These are phyloP conservation scores for Thymelicus acteon DNA, from an alignment of 2,888 invertebrate genomes.

Conservation along the genomic window DNA sequence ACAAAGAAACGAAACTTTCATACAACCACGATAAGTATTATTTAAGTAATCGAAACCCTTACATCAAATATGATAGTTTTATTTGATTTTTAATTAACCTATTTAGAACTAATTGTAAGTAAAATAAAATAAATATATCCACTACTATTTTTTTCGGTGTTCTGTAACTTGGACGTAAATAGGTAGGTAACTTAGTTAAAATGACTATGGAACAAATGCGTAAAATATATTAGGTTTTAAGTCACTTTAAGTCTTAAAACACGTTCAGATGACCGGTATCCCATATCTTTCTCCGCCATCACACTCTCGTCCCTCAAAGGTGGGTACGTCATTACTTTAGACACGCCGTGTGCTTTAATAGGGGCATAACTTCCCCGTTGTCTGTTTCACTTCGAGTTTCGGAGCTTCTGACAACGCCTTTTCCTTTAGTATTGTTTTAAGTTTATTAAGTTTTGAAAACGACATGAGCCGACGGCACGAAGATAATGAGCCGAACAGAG, in stretches of 20 bases:
- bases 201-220: too few species aligned
- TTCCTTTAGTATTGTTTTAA: slow-evolving; percentile 77
- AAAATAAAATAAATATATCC: too few species aligned
- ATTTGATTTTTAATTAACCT: too few species aligned
- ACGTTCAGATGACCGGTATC: neutral
- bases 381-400: slow-evolving; percentile 70
- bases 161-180: too few species aligned
- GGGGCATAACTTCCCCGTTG: slow-evolving; percentile 66
- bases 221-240: too few species aligned
- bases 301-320: slow-evolving; percentile 31
- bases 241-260: neutral
- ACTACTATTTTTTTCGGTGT: too few species aligned
- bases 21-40: neutral
- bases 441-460: slow-evolving; percentile 79
- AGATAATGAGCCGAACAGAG: slow-evolving; percentile 52
- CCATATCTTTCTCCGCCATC: slow-evolving; percentile 15
- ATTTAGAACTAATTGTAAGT: too few species aligned
- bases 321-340: slow-evolving; percentile 64
- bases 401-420: slow-evolving; percentile 80
- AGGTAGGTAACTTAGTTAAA: too few species aligned
- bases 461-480: slow-evolving; percentile 72
- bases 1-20: neutral
- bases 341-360: slow-evolving; percentile 74
- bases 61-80: too few species aligned
- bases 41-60: too few species aligned